A percentile compares a stretch with the other conserved stretches of the same genome.
These are phyloP conservation scores for Drosophila putrida DNA, from an alignment of 2,888 invertebrate species.

Conservation along the genomic window DNA sequence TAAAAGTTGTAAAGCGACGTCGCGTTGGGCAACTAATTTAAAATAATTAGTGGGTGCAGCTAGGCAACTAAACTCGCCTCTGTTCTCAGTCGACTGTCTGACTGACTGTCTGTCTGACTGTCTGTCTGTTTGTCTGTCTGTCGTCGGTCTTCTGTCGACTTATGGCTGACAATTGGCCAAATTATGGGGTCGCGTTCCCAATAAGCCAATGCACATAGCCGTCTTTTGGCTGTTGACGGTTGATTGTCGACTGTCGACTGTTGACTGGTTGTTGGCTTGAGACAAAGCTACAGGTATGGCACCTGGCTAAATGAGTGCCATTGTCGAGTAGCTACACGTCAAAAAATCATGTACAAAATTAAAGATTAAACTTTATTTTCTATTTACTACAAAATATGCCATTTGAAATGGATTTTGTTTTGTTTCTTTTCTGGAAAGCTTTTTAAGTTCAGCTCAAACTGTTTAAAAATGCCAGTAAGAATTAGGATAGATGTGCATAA, in stretches of 20 bases:
- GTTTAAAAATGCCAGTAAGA: too few relatives aligned
- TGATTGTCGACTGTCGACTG: neutral
- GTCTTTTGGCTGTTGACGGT: slow-evolving; percentile 4
- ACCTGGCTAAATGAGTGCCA: slow-evolving; percentile 48
- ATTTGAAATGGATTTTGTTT: too few relatives aligned
- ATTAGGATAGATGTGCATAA: too few relatives aligned
- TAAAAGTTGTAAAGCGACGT: slow-evolving; percentile 60
- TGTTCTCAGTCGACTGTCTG: neutral
- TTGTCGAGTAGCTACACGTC: slow-evolving; percentile 3
- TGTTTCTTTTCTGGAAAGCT: too few relatives aligned
- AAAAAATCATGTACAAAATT: too few relatives aligned
- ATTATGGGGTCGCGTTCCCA: slow-evolving; percentile 67
- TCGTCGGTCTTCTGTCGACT: slow-evolving; percentile 17
- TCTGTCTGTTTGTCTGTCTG: too few relatives aligned
- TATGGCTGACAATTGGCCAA: slow-evolving; percentile 67
- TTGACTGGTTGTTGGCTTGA: neutral
- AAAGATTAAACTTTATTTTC: too few relatives aligned
- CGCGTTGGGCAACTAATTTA: slow-evolving; percentile 74
- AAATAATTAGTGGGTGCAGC: slow-evolving; percentile 81
- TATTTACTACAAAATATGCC: too few relatives aligned
- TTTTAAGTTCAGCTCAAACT: too few relatives aligned
- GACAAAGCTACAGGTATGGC: slow-evolving; percentile 9
- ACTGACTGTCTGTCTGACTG: too few relatives aligned
- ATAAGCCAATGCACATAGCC: slow-evolving; percentile 30
- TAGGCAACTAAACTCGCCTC: slow-evolving; percentile 50